Conservation (phyloP, 2,797 vertebrate genomes). For the Pipistrellus nathusii region DNA sequence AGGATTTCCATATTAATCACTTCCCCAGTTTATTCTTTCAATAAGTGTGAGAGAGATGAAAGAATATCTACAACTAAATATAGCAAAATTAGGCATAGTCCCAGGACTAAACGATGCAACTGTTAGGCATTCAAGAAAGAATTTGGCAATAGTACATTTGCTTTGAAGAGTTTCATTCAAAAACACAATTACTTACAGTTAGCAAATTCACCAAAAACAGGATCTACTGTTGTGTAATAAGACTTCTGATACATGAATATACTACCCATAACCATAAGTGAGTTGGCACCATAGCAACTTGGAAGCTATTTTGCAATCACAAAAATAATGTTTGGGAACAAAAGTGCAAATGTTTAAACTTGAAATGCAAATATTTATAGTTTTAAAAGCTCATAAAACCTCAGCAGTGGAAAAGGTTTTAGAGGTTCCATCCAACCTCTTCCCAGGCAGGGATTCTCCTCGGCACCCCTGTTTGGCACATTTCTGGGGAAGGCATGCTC, state of each 20-base stretch:
- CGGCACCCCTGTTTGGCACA: neutral
- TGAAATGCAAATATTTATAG: constrained; percentile 36
- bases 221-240: constrained; percentile 9
- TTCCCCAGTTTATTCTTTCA: constrained; percentile 48
- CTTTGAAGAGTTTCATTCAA: constrained; percentile 67
- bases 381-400: neutral
- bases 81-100: constrained; percentile 11
- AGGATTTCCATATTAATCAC: constrained; percentile 3
- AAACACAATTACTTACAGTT: constrained; percentile 43
- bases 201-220: constrained; percentile 40
- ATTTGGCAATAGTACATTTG: neutral
- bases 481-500: neutral
- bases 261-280: neutral
- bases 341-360: constrained; percentile 53
- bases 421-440: neutral
- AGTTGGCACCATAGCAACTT: neutral
- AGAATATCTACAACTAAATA: constrained; percentile 15
- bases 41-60: neutral
- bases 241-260: constrained; percentile 11
- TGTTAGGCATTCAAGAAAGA: neutral
- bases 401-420: neutral
- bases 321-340: constrained; percentile 5
- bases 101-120: neutral
- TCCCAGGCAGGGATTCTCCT: neutral
- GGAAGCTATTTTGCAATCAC: constrained; percentile 47